Conservation (phyloP, 1,140 invertebrate genomes). For the Harlomillsia oculata region DNA sequence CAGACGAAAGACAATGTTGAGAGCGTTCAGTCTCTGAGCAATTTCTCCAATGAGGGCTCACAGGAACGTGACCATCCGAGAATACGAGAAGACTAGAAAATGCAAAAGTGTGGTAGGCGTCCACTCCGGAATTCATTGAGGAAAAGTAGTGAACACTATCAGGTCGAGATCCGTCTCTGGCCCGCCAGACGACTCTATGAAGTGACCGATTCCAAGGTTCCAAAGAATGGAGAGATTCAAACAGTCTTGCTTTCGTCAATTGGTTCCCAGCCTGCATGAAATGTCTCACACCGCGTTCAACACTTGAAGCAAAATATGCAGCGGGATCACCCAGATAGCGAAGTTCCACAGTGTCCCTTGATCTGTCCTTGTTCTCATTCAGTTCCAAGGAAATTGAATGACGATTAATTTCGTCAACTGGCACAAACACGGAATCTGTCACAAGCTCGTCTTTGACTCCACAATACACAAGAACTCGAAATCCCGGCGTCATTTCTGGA, state of each 20-base stretch:
- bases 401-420: slow-evolving; percentile 46
- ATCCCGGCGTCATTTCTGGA: slow-evolving; percentile 51
- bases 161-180: slow-evolving; percentile 39
- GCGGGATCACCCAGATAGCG: slow-evolving; percentile 38
- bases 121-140: slow-evolving; percentile 40
- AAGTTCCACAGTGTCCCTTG: slow-evolving; percentile 40
- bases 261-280: slow-evolving; percentile 43
- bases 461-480: slow-evolving; percentile 49
- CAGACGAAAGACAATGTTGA: slow-evolving; percentile 35
- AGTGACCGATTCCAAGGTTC: slow-evolving; percentile 39
- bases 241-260: slow-evolving; percentile 39
- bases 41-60: background rate
- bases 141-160: slow-evolving; percentile 41
- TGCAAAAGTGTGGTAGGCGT: slow-evolving; percentile 41
- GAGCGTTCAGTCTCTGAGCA: background rate
- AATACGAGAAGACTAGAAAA: slow-evolving; percentile 42
- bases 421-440: slow-evolving; percentile 49
- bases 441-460: slow-evolving; percentile 45
- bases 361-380: slow-evolving; percentile 43
- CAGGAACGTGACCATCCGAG: slow-evolving; percentile 40
- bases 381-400: slow-evolving; percentile 41
- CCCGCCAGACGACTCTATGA: slow-evolving; percentile 36
- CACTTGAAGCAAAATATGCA: slow-evolving; percentile 41
- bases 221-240: slow-evolving; percentile 39
- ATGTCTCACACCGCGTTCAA: slow-evolving; percentile 38